Base-by-base conservation (phyloP, 2,888 invertebrate genomes). In the Netelia virgata region DNA sequence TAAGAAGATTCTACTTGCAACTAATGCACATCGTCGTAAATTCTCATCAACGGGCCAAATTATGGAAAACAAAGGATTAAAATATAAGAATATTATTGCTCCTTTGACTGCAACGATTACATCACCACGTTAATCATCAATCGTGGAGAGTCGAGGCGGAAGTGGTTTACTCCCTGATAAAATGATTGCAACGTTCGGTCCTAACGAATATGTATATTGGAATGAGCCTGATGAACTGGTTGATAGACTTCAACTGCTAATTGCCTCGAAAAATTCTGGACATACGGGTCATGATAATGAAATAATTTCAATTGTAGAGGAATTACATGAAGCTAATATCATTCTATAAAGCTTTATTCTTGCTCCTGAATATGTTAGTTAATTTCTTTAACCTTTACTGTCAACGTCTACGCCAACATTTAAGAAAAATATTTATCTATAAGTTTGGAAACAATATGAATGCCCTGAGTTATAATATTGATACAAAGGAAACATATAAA, bases 11-110 rank as follows among this genome's bases (percentile, higher is more conserved):
- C 18, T 74, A 28, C 28, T 28, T 10, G 1, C 16, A 3, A 63
- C 50, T 28, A 74, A 74, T 36, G 74, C 74, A n/a, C 63, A 74
- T 63, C 63, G 74, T 28, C 61, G 63, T 28, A 28, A 28, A 28
- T 14, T 18, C 36, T 63, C 61, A 20, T 16, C 74, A 50, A 1
- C 1, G 1, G 23, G 53, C 16, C 53, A 63, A 6, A 53, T 74
- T 53, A 64, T 63, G 53, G n/a, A n/a, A n/a, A n/a, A n/a, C n/a
- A n/a, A n/a, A n/a, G n/a, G n/a, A n/a, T n/a, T n/a, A n/a, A n/a
- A 70, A 14, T 70, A 72, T 59, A 72, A 1, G 18, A 10, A 59
- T 18, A 72, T 59, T 41, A 59, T 72, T 6, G 43, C 41, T 16
- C 20, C 64, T 18, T 9, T 64, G 16, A 41, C 43, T 10, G 23